These are phyloP conservation scores for Phalera bucephala DNA, from an alignment of 2,888 invertebrate genomes.

Conservation along the genomic window DNA sequence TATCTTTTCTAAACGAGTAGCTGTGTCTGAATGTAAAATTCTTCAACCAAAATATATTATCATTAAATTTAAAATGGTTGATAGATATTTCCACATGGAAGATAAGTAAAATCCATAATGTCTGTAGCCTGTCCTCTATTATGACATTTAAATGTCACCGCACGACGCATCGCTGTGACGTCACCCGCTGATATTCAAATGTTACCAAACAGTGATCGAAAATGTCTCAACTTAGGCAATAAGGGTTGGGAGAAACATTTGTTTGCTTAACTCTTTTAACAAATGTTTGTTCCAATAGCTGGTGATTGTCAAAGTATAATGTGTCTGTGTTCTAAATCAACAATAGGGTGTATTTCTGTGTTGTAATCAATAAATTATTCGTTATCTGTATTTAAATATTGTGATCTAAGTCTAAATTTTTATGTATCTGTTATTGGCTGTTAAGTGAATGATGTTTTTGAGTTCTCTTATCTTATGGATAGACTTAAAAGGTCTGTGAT, in stretches of 20 bases:
- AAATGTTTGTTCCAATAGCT: neutral
- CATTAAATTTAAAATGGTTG: too few species aligned
- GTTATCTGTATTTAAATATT: too few species aligned
- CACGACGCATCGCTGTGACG: neutral
- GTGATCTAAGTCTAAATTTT: too few species aligned
- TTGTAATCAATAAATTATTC: too few species aligned
- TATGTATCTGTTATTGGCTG: too few species aligned
- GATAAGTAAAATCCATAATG: neutral
- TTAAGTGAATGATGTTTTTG: too few species aligned
- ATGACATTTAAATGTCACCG: neutral
- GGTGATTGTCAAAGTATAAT: neutral
- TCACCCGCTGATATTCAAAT: neutral
- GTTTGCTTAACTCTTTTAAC: neutral
- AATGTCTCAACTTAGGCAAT: neutral
- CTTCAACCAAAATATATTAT: too few species aligned
- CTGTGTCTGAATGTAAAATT: too few species aligned
- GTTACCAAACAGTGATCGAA: neutral
- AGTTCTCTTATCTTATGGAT: too few species aligned
- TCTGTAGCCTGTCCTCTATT: neutral
- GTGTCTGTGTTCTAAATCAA: neutral
- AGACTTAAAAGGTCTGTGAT: too few species aligned
- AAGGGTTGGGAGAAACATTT: neutral
- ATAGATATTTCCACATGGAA: neutral
- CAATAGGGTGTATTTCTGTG: conserved; percentile 1
- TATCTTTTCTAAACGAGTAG: too few species aligned